Conservation (phyloP, 2,888 invertebrate genomes). For the Aradus depressus region DNA sequence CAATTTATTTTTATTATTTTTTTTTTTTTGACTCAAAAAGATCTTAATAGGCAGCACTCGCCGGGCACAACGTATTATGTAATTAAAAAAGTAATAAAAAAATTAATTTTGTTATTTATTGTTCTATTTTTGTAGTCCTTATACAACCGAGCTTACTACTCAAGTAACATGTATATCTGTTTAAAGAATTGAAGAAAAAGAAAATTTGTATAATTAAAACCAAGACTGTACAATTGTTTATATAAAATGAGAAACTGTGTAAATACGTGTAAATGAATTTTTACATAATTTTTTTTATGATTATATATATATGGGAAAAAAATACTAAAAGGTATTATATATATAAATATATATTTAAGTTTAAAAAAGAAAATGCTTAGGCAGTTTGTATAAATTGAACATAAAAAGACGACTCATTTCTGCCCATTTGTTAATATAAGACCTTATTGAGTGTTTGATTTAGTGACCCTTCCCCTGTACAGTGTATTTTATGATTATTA, state of each 20-base stretch:
- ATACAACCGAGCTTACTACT: slow-evolving; percentile 25
- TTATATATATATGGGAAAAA: slow-evolving; percentile 24
- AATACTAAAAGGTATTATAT: slow-evolving; percentile 19
- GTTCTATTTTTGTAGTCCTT: slow-evolving; percentile 26
- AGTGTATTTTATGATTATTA: too few species aligned
- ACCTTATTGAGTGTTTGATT: slow-evolving; percentile 14
- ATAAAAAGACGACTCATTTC: slow-evolving; percentile 13
- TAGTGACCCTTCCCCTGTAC: slow-evolving; percentile 20
- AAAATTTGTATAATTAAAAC: too few species aligned
- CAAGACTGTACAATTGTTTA: slow-evolving; percentile 28
- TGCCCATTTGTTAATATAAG: slow-evolving; percentile 13
- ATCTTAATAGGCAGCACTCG: neutral
- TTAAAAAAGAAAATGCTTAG: slow-evolving; percentile 17
- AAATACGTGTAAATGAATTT: slow-evolving; percentile 28
- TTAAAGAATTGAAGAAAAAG: slow-evolving; percentile 17
- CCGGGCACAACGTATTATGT: slow-evolving; percentile 11
- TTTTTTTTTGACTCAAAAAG: too few species aligned
- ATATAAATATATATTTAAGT: slow-evolving; percentile 26
- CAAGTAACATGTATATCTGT: slow-evolving; percentile 26
- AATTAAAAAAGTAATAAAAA: slow-evolving; percentile 18
- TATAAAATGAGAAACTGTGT: slow-evolving; percentile 18
- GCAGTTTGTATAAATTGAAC: slow-evolving; percentile 18
- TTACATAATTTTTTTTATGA: slow-evolving; percentile 27
- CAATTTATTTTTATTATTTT: too few species aligned
- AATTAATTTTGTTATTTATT: slow-evolving; percentile 15